A percentile compares a stretch with the other conserved stretches of the same genome.
Conservation (phyloP, 2,888 invertebrate genomes). For the Agrochola lota region DNA sequence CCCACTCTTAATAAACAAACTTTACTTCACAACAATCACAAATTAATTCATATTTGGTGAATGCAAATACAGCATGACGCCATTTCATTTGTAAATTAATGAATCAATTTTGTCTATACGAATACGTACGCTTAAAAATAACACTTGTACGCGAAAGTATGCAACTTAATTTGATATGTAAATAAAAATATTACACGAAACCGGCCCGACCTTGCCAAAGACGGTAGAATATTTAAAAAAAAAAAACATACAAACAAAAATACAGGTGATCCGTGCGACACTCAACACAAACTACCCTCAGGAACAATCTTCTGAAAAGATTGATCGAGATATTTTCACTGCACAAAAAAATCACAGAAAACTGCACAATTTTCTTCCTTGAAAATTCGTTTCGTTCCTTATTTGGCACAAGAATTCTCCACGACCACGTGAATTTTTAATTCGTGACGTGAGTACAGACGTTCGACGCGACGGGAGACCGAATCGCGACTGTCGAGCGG, state of each 20-base stretch:
- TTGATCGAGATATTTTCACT: conserved; percentile 70
- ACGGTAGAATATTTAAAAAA: conserved; percentile 38
- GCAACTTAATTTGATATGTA: conserved; percentile 9
- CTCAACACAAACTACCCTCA: conserved; percentile 70
- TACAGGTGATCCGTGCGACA: conserved; percentile 63
- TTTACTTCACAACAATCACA: conserved; percentile 21
- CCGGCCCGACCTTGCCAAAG: conserved; percentile 74
- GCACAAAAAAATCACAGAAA: conserved; percentile 52
- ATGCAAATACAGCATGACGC: conserved; percentile 47
- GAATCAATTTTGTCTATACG: conserved; percentile 18
- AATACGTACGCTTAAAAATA: conserved; percentile 23
- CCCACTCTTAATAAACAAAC: conserved; percentile 23
- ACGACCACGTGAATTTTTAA: conserved; percentile 55
- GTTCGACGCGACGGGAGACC: conserved; percentile 55
- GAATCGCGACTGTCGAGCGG: conserved; percentile 60
- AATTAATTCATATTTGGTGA: conserved; percentile 33
- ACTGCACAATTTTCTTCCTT: conserved; percentile 40
- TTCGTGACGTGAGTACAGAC: conserved; percentile 42
- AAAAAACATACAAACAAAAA: conserved; percentile 47
- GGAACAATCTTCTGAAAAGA: conserved; percentile 72
- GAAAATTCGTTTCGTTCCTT: conserved; percentile 45
- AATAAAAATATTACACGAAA: conserved; percentile 54
- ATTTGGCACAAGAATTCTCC: conserved; percentile 48
- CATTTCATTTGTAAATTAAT: conserved; percentile 27
- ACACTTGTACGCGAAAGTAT: background rate